Base-by-base conservation (phyloP, 2,888 invertebrate genomes). In the Parasteatoda lunata region DNA sequence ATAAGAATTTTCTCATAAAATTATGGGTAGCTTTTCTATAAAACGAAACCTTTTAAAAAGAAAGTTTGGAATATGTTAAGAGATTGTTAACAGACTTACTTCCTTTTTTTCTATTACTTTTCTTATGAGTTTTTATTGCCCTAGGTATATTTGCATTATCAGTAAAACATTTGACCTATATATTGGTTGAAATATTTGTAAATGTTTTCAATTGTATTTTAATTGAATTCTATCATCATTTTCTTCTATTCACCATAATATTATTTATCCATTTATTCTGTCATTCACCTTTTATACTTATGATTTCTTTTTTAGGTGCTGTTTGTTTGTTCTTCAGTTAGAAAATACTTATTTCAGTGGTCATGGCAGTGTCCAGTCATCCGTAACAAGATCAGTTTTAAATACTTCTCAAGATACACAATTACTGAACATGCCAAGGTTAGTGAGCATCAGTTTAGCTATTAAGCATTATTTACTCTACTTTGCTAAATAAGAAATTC, bases 281-380 rank as follows among this genome's bases (percentile, higher is more conserved):
- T 30, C 30, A 30, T 30, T 30, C 30, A 30, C 30, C 30, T 30
- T 30, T 30, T 30, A 30, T 30, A 1, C 30, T 30, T 30, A 30
- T 11, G 15, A 49, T 64, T 81, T 75, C 5, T 8, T n/a, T 72
- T 81, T 47, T 70, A 95, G 95, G 54, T 94, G 88, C 45, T 97
- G 97, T 90, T 95, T 97, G 65, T 97, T 98, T 91, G 96, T 98
- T 6, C 96, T 97, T 5, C 96, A 96, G 90, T 93, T 98, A 91
- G 98, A 98, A 91, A 97, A 97, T 91, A 95, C 95, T 0, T 94
- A 97, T 89, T 97, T 97, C 90, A 97, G 97, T 81, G 85, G 88
- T 8, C 84, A 84, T 77, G 76, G 79, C 5, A 84, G 72, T 70
- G 73, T 70, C 64, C 78, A 78, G 9, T 82, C 86, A 47, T 47